These are phyloP conservation scores for Apamea crenata DNA, from an alignment of 2,888 invertebrate species.

Conservation along the genomic window DNA sequence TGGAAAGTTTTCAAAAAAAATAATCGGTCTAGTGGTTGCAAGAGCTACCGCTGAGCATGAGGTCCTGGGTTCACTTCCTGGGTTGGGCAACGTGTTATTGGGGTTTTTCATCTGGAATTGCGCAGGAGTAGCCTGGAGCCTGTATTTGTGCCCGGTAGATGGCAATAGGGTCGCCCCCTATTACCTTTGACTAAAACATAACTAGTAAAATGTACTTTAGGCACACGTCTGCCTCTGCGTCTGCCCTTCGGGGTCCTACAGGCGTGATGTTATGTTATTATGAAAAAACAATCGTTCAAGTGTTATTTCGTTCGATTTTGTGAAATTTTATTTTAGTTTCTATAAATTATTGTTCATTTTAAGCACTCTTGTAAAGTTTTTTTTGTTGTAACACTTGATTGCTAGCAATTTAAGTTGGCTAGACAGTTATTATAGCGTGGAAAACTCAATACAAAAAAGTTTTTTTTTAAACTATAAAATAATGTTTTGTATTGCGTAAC, in stretches of 20 bases:
- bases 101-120: background rate
- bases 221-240: background rate
- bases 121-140: background rate
- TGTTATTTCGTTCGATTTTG: background rate
- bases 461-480: background rate
- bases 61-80: background rate
- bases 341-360: background rate
- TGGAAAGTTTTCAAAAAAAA: background rate
- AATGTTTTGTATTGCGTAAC: background rate
- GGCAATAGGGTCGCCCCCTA: background rate
- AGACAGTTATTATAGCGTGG: constrained; percentile 18
- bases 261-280: background rate
- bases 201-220: background rate
- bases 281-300: background rate
- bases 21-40: background rate
- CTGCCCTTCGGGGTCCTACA: rapidly evolving
- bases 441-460: background rate
- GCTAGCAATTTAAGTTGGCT: constrained; percentile 9
- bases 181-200: background rate
- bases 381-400: background rate
- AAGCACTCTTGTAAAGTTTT: background rate
- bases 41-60: background rate
- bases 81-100: background rate
- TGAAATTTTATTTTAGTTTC: background rate
- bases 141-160: background rate